A percentile compares a stretch with the other conserved stretches of the same genome.
Conservation (phyloP, 2,797 vertebrate species). For the Alca torda region DNA sequence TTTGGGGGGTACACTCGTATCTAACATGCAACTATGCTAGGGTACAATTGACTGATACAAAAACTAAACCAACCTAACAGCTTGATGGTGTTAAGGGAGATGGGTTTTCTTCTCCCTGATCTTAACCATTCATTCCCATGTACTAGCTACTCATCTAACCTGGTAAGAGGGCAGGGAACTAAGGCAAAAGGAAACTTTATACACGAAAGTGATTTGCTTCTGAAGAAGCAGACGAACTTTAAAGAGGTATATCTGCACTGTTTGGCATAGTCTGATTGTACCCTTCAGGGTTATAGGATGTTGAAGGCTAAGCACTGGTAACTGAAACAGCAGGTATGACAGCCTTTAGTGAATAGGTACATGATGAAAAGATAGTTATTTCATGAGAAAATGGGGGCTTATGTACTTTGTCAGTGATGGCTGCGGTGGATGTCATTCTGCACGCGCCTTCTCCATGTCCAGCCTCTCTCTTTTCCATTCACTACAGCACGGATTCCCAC, state of each 20-base stretch:
- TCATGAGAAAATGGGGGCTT: fast-evolving
- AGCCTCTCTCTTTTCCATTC: neutral
- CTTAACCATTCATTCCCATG: neutral
- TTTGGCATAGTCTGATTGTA: neutral
- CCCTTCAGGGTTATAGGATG: neutral
- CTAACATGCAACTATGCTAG: fast-evolving
- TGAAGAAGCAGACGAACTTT: neutral
- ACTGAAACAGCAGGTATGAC: neutral
- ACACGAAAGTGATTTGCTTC: neutral
- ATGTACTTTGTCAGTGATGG: neutral
- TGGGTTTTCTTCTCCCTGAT: neutral
- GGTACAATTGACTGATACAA: neutral
- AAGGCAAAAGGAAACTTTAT: neutral
- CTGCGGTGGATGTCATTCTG: neutral
- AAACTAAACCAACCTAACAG: neutral
- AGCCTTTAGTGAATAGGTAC: neutral
- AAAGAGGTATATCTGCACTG: neutral
- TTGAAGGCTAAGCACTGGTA: neutral
- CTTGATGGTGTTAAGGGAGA: neutral
- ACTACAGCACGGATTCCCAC: neutral
- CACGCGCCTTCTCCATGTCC: neutral
- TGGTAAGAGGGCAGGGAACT: neutral
- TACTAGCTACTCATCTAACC: neutral
- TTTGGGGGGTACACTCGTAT: neutral
- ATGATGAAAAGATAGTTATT: neutral